These are phyloP conservation scores for Poeciliopsis infans DNA, from an alignment of 2,797 vertebrate species.

Conservation along the genomic window DNA sequence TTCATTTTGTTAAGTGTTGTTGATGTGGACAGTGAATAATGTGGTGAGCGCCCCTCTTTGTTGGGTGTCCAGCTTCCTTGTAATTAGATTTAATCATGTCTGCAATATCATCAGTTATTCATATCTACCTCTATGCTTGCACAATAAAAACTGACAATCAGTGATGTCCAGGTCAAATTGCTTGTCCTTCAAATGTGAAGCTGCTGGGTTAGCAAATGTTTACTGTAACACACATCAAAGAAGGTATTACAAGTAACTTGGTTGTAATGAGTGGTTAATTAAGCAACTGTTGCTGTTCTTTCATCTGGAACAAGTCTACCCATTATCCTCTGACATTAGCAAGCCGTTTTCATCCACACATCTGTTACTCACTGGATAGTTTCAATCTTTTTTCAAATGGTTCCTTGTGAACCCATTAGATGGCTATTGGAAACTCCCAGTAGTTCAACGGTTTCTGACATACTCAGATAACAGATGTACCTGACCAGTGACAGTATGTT, in stretches of 20 bases:
- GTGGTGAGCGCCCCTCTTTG: not conserved
- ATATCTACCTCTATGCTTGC: not conserved
- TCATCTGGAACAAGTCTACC: not conserved
- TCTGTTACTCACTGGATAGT: not conserved
- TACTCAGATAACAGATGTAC: not conserved
- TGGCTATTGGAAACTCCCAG: not conserved
- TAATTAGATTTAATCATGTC: not conserved
- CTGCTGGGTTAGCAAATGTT: not conserved
- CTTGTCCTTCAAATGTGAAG: not conserved
- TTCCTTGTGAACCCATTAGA: not conserved
- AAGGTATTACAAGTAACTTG: not conserved
- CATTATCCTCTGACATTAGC: not conserved
- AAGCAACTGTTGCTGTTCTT: not conserved
- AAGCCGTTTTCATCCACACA: not conserved
- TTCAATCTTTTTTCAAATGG: not conserved
- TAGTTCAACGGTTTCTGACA: not conserved
- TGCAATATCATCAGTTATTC: not conserved
- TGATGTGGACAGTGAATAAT: not conserved
- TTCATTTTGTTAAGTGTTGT: not conserved
- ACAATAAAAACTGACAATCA: not conserved
- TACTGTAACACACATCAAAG: not conserved
- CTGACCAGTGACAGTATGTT: not conserved
- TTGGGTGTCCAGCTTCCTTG: not conserved
- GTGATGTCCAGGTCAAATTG: not conserved
- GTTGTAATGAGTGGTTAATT: not conserved